Conservation (phyloP, 64 coral and sea anemone species). For the Trachythela sp. region DNA sequence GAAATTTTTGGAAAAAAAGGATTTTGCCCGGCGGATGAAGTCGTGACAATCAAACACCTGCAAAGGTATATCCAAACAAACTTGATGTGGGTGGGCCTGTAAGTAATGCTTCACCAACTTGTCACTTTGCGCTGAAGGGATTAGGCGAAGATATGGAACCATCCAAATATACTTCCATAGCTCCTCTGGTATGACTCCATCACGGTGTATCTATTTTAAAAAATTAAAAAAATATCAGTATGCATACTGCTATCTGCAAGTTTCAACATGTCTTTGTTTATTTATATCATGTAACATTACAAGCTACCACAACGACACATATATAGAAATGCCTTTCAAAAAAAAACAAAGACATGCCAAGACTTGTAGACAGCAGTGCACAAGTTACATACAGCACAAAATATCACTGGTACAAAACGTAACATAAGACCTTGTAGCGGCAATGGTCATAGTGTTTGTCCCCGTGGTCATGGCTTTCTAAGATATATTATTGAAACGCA, state of each 20-base stretch:
- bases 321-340: too few species aligned
- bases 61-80: not conserved
- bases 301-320: too few species aligned
- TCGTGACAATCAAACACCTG: not conserved
- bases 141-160: too few species aligned
- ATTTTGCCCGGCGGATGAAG: not conserved
- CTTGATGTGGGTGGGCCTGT: not conserved
- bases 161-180: not conserved
- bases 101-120: not conserved
- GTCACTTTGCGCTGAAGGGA: not conserved
- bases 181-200: not conserved
- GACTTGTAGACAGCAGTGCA: not conserved
- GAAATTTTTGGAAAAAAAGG: not conserved
- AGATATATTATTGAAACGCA: too few species aligned
- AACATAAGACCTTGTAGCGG: too few species aligned
- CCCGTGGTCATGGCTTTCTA: not conserved
- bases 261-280: too few species aligned
- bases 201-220: not conserved
- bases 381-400: too few species aligned
- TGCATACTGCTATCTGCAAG: not conserved
- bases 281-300: too few species aligned
- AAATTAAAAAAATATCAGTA: not conserved
- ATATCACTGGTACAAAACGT: too few species aligned
- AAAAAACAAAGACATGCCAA: not conserved
- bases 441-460: not conserved